Evolutionary conservation across 2,797 vertebrate genomes (phyloP), one percentile per base, ranked within the genome.

Genomic region (Emys orbicularis): DNA sequence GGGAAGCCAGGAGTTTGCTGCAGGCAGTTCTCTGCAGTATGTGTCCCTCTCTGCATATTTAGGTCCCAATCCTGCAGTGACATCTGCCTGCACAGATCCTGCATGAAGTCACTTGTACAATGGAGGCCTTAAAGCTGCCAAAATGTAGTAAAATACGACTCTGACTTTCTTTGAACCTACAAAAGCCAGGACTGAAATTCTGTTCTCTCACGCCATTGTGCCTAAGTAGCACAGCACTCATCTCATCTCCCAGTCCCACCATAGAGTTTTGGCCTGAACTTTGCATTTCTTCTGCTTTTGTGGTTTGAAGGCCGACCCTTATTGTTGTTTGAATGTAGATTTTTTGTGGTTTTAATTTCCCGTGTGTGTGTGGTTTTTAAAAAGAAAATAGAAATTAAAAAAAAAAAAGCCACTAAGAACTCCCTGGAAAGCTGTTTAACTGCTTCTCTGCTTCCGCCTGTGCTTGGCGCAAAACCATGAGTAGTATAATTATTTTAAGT

Each of bases 351-450:
- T 93, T 91, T 91, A 74, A 92, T 92, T 93, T 90, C 92, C 96
- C 87, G 41, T 74, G 85, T 57, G 65, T 2, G 1, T 41, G 21
- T 84, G 90, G 83, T 50, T 88, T 92, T 65, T 3, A 86, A 88
- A 93, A 90, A 10, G 86, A 92, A 90, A 68, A 68, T 37, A 72
- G 34, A 68, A 37, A 68, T 37, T 18, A 9, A 61, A 65, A 68
- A 44, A 87, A 87, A 16, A 74, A 90, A 95, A 94, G 80, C 89
- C 56, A 0, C 86, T n/a, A 79, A 87, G 83, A 87, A 85, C 91
- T 94, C 96, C 95, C 89, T 95, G 77, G 90, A 92, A 91, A 95
- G 95, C 80, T 76, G 12, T 88, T 87, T 56, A 87, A 83, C 76
- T 90, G 90, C 87, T 72, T 37, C 93, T 86, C 90, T 90, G 92